Evolutionary conservation across 2,797 vertebrate species (phyloP).

Genomic region (Sebastes glaucus): DNA sequence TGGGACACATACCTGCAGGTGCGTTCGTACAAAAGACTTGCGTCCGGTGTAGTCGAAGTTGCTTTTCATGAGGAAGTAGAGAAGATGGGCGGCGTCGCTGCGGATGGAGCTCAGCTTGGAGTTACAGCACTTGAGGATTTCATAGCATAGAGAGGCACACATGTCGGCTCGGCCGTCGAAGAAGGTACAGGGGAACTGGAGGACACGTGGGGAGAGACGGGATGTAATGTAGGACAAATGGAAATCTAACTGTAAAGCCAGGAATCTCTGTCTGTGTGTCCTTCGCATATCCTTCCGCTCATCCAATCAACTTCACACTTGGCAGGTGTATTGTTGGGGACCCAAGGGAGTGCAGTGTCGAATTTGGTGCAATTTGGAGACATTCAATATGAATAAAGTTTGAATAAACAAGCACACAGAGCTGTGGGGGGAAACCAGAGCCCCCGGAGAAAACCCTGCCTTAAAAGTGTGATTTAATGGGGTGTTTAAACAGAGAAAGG

Average conservation of each 20-base stretch:
- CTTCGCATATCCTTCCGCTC: too few relatives aligned
- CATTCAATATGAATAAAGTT: too few relatives aligned
- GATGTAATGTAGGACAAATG: neutral
- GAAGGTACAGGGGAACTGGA: slow-evolving; percentile 95
- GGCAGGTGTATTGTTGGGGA: too few relatives aligned
- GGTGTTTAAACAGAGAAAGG: neutral
- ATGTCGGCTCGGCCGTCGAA: slow-evolving; percentile 97
- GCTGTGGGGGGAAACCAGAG: neutral
- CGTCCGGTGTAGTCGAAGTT: slow-evolving; percentile 98
- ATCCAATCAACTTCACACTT: too few relatives aligned
- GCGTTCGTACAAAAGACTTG: slow-evolving; percentile 95
- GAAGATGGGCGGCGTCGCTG: slow-evolving; percentile 92
- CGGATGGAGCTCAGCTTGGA: slow-evolving; percentile 96
- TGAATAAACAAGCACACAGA: too few relatives aligned
- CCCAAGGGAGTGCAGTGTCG: too few relatives aligned
- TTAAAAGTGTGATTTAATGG: neutral
- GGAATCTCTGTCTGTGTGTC: too few relatives aligned
- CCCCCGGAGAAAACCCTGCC: too few relatives aligned
- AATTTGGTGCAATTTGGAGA: too few relatives aligned
- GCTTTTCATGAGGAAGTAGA: slow-evolving; percentile 98
- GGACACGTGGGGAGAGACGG: neutral
- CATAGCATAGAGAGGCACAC: slow-evolving; percentile 96
- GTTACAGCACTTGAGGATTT: slow-evolving; percentile 96
- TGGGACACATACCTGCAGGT: slow-evolving; percentile 86
- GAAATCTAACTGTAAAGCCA: neutral